A percentile compares a stretch with the other conserved stretches of the same genome.
Evolutionary conservation across 1,140 invertebrate species (phyloP).

Genomic region (Pseudomyrmex gracilis): DNA sequence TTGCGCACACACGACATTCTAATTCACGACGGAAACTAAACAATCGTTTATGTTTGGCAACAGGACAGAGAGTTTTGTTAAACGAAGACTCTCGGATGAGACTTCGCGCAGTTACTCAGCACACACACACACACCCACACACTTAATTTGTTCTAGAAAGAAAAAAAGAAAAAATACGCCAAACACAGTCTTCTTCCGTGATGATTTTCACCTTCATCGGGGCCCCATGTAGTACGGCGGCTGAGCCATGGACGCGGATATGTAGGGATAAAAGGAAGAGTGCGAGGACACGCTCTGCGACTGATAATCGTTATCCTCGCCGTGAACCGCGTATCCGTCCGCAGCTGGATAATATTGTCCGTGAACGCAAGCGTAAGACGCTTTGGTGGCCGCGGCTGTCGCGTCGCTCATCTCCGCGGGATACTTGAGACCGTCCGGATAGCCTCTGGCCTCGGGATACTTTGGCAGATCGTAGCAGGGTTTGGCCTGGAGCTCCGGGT

Average conservation of each 20-base stretch:
- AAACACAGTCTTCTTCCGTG: too few species aligned
- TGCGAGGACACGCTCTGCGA: slow-evolving; percentile 76
- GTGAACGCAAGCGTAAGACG: slow-evolving; percentile 78
- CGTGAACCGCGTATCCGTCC: slow-evolving; percentile 77
- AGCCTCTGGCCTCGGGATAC: slow-evolving; percentile 77
- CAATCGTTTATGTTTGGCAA: not conserved
- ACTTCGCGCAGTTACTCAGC: too few species aligned
- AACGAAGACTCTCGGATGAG: too few species aligned
- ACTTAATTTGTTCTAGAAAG: too few species aligned
- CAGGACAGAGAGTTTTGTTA: too few species aligned
- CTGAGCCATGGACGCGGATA: slow-evolving; percentile 80
- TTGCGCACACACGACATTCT: not conserved
- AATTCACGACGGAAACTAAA: not conserved
- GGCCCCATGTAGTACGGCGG: slow-evolving; percentile 83
- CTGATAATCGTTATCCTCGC: slow-evolving; percentile 80
- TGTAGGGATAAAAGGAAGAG: slow-evolving; percentile 82
- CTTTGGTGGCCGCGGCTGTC: slow-evolving; percentile 69
- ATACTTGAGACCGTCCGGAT: slow-evolving; percentile 77
- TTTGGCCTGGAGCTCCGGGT: slow-evolving; percentile 76
- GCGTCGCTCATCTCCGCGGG: slow-evolving; percentile 65
- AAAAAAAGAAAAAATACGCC: too few species aligned
- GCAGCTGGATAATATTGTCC: slow-evolving; percentile 79
- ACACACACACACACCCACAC: too few species aligned
- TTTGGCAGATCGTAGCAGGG: slow-evolving; percentile 79
- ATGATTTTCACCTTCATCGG: slow-evolving; percentile 70